Evolutionary conservation across 1,140 invertebrate genomes (phyloP), one percentile per base, ranked within the genome.

Genomic region (Glossosoma conforme): DNA sequence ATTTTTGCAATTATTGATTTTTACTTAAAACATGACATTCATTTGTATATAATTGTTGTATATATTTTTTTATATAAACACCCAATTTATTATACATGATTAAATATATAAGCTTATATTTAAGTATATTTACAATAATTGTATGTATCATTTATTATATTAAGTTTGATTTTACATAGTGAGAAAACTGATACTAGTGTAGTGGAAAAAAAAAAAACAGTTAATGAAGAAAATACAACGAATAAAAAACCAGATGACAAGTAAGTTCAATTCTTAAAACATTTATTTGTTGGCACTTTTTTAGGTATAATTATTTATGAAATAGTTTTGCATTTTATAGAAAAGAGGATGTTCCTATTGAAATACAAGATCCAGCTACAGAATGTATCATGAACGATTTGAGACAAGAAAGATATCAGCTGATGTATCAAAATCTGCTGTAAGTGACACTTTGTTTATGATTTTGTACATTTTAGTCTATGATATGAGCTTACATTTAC

Each of bases 381-480:
- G 65, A 70, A 32, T 71, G 66, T 35, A 63, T 71, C 20, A 63
- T 66, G 49, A 70, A 71, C 37, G 69, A 72, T 48, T 50, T 72
- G 28, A 51, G 66, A 32, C 54, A 61, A 36, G 66, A 71, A 41
- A 63, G 70, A 61, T 73, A 67, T 44, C 55, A 62, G 25, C 60
- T 72, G 21, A 63, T 62, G 3, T 59, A 67, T 51, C 72, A 74
- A 56, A 65, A 74, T 59, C 52, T 72, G 19, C 61, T 72, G 72
- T 72, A 56, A 72, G 72, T 69, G 10, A 14, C 14, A 3, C n/a
- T 33, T 33, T n/a, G n/a, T n/a, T n/a, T n/a, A n/a, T n/a, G n/a
- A n/a, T n/a, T n/a, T n/a, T n/a, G n/a, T n/a, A n/a, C n/a, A n/a
- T n/a, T n/a, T n/a, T n/a, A n/a, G n/a, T n/a, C n/a, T n/a, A n/a